Percentiles rank a stretch among this genome's conserved stretches.
Conservation (phyloP, 2,888 invertebrate genomes). For the Melieria crassipennis region DNA sequence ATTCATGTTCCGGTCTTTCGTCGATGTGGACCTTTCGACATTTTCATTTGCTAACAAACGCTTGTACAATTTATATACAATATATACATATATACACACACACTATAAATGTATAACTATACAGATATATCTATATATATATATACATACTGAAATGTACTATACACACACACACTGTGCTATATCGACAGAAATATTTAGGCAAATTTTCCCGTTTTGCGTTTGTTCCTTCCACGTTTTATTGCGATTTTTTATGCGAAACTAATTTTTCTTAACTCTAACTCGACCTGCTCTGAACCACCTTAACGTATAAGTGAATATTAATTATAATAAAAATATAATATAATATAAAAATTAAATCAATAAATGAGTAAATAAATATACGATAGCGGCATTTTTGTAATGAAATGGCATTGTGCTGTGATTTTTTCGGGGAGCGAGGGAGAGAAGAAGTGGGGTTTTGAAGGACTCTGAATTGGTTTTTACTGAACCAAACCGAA, state of each 20-base stretch:
- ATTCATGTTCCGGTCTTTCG: no score
- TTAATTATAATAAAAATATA: slow-evolving; percentile 31
- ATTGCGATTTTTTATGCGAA: slow-evolving; percentile 17
- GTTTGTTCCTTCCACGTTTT: neutral
- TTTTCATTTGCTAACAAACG: no score
- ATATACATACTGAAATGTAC: neutral
- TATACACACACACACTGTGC: no score
- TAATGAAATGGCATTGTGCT: neutral
- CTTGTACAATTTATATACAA: no score
- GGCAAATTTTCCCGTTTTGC: no score
- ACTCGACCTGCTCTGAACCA: slow-evolving; percentile 59
- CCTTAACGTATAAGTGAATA: slow-evolving; percentile 56
- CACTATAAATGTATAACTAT: slow-evolving; percentile 13
- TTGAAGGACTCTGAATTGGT: no score
- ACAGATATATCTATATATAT: slow-evolving; percentile 11
- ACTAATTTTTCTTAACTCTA: slow-evolving; percentile 26
- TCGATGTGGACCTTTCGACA: no score
- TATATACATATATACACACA: neutral
- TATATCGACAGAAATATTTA: no score
- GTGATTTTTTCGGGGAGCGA: no score
- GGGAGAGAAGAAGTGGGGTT: no score
- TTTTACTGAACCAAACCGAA: no score
- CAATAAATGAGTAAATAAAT: neutral
- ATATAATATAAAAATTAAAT: slow-evolving; percentile 21
- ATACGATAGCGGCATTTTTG: neutral